Conservation (phyloP, 1,140 invertebrate genomes). For the Stenopsyche tienmushanensis region DNA sequence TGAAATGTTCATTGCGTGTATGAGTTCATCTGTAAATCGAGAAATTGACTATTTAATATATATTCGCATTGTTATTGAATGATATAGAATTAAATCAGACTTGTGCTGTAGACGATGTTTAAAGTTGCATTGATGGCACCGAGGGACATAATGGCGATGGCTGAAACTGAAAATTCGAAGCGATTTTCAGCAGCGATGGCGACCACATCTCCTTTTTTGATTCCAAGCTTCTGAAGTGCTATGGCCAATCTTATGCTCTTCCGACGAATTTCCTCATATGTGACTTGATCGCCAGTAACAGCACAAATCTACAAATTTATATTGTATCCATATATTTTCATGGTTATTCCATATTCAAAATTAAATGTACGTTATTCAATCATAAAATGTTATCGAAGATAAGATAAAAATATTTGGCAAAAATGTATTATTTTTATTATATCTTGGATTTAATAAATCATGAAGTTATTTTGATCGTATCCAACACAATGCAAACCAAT, state of each 20-base stretch:
- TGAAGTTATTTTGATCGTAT: too few species aligned
- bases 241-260: conserved; percentile 53
- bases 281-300: conserved; percentile 49
- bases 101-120: conserved; percentile 57
- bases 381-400: too few species aligned
- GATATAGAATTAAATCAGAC: conserved; percentile 42
- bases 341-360: too few species aligned
- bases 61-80: background rate
- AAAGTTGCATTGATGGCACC: conserved; percentile 54
- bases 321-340: too few species aligned
- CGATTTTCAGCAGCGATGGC: conserved; percentile 57
- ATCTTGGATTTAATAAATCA: too few species aligned
- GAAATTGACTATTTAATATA: background rate
- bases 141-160: conserved; percentile 50
- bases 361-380: too few species aligned
- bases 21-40: conserved; percentile 58
- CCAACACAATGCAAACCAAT: too few species aligned
- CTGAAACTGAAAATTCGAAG: conserved; percentile 53
- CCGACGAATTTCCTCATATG: conserved; percentile 51
- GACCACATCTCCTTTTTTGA: conserved; percentile 55
- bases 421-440: too few species aligned
- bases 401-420: too few species aligned
- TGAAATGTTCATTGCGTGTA: conserved; percentile 63
- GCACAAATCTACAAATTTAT: conserved; percentile 50
- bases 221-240: conserved; percentile 47